Conservation (phyloP, 2,888 invertebrate genomes). For the Temnothorax ravouxi region DNA sequence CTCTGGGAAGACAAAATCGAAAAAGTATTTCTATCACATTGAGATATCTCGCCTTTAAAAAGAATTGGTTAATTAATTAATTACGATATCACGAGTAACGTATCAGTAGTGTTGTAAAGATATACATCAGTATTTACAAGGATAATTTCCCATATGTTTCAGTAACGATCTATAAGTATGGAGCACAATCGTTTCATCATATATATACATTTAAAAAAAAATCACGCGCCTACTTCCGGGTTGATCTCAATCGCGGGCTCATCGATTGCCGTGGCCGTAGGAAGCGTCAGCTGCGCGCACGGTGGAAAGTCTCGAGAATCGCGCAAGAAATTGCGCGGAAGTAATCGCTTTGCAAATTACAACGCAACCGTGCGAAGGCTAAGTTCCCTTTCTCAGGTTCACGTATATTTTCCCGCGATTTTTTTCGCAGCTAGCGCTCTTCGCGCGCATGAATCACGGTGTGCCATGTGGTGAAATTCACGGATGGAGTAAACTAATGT, state of each 20-base stretch:
- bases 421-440: background rate
- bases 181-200: background rate
- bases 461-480: background rate
- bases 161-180: slow-evolving; percentile 9
- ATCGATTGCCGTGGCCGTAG: slow-evolving; percentile 34
- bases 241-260: slow-evolving; percentile 36
- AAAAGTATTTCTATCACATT: background rate
- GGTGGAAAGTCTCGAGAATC: slow-evolving; percentile 39
- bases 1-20: too few relatives aligned
- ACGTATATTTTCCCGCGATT: background rate
- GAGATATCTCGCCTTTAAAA: background rate
- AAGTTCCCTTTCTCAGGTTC: slow-evolving; percentile 38
- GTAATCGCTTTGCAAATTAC: slow-evolving; percentile 56
- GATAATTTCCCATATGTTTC: slow-evolving; percentile 3
- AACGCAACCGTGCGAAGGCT: slow-evolving; percentile 43
- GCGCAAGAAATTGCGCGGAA: slow-evolving; percentile 48
- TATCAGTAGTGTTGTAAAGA: background rate
- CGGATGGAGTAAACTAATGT: background rate
- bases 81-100: background rate
- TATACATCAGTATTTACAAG: background rate
- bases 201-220: background rate
- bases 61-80: background rate
- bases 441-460: background rate
- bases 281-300: slow-evolving; percentile 47
- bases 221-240: slow-evolving; percentile 27